phyloP scores from a whole-genome alignment of 2,888 invertebrate species.

The Diarsia dahlii region DNA sequence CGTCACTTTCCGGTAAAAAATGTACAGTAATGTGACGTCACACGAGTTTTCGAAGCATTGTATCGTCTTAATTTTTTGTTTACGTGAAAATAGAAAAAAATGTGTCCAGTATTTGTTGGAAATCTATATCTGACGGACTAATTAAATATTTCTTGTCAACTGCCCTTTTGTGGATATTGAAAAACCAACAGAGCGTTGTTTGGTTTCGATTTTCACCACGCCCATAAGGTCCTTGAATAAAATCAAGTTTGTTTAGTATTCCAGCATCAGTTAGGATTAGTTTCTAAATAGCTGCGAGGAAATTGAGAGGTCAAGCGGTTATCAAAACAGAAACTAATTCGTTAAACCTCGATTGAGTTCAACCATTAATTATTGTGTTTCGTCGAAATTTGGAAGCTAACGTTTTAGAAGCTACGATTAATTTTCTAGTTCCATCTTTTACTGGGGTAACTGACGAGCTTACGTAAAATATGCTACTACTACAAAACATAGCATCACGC shows the following conservation, averaged over 20 bases:
- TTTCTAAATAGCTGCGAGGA: constrained; percentile 34
- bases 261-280: constrained; percentile 26
- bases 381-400: constrained; percentile 3
- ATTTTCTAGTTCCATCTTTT: not conserved
- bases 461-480: not conserved
- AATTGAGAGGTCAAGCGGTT: constrained; percentile 33
- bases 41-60: too few relatives aligned
- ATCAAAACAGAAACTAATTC: constrained; percentile 52
- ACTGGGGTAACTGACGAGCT: not conserved
- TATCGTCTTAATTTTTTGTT: too few relatives aligned
- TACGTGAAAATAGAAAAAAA: too few relatives aligned
- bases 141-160: too few relatives aligned
- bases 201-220: not conserved
- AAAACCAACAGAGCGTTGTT: not conserved
- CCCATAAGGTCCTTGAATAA: not conserved
- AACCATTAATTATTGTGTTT: constrained; percentile 6
- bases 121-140: too few relatives aligned
- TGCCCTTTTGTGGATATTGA: not conserved
- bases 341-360: constrained; percentile 29
- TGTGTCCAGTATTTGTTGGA: too few relatives aligned
- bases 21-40: too few relatives aligned
- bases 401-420: not conserved
- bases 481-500: not conserved
- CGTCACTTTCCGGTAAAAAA: too few relatives aligned
- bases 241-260: constrained; percentile 22